phyloP scores from a whole-genome alignment of 2,797 vertebrate genomes.

The Alectoris magna region DNA sequence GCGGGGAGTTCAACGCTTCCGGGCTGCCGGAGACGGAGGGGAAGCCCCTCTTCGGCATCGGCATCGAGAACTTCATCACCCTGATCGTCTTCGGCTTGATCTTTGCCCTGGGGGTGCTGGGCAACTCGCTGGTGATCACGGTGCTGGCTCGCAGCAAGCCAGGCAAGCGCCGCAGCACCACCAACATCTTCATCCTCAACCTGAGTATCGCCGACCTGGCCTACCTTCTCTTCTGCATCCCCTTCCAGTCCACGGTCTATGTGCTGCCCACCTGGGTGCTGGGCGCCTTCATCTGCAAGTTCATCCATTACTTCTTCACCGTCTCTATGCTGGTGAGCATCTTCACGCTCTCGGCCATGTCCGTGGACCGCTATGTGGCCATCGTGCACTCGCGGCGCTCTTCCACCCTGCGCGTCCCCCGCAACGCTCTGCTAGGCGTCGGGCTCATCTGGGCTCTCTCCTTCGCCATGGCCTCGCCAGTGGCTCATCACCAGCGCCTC shows the following conservation, averaged over 20 bases:
- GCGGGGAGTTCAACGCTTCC: constrained; percentile 10
- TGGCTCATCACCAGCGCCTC: constrained; percentile 92
- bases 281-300: constrained; percentile 96
- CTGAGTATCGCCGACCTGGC: constrained; percentile 96
- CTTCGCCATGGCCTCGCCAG: constrained; percentile 90
- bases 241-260: constrained; percentile 96
- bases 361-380: constrained; percentile 97
- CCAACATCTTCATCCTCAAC: constrained; percentile 97
- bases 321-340: constrained; percentile 99
- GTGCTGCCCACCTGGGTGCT: constrained; percentile 93
- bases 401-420: constrained; percentile 87
- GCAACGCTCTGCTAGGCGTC: constrained; percentile 88
- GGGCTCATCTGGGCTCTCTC: constrained; percentile 93
- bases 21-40: neutral
- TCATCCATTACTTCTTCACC: constrained; percentile 96
- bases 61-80: constrained; percentile 91
- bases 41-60: constrained; percentile 84
- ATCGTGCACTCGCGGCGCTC: constrained; percentile 95
- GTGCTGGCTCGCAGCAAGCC: constrained; percentile 92
- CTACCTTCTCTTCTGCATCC: constrained; percentile 96
- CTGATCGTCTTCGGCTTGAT: constrained; percentile 92
- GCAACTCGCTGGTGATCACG: constrained; percentile 95
- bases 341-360: constrained; percentile 97
- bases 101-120: constrained; percentile 92
- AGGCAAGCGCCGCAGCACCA: constrained; percentile 91